Evolutionary conservation across 64 coral and sea anemone species (phyloP).

Genomic region (Acropora yongei): DNA sequence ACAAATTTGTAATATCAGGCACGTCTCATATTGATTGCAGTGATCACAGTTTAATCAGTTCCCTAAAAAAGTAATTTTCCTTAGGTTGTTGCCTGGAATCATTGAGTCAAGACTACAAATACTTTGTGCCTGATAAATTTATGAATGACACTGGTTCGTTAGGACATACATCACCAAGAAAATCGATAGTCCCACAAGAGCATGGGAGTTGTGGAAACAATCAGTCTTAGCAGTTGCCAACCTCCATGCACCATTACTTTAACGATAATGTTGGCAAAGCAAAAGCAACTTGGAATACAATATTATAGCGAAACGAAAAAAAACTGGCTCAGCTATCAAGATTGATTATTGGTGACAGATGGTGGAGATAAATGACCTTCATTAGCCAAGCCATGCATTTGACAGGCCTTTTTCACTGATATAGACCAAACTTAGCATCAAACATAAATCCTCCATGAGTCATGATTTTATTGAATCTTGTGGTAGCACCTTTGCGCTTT

Average conservation of each 20-base stretch:
- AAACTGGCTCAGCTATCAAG: background rate
- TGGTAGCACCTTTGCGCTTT: background rate
- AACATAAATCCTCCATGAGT: background rate
- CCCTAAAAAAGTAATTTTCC: too few relatives aligned
- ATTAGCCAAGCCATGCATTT: background rate
- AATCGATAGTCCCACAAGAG: too few relatives aligned
- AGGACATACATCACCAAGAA: too few relatives aligned
- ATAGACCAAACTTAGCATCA: background rate
- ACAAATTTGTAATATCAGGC: too few relatives aligned
- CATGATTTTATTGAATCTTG: slow-evolving; percentile 5
- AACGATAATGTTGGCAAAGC: slow-evolving; percentile 29
- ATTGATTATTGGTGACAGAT: slow-evolving; percentile 1
- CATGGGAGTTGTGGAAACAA: too few relatives aligned
- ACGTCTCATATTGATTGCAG: too few relatives aligned
- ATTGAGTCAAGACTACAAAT: too few relatives aligned
- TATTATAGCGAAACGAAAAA: slow-evolving; percentile 18
- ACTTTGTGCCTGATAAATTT: too few relatives aligned
- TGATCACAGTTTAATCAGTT: too few relatives aligned
- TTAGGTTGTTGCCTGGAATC: too few relatives aligned
- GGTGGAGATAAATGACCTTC: background rate
- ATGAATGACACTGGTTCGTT: too few relatives aligned
- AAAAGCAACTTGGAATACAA: slow-evolving; percentile 43
- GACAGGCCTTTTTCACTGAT: slow-evolving; percentile 12
- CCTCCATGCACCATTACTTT: slow-evolving; percentile 28
- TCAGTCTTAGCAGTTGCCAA: slow-evolving; percentile 1